phyloP scores from a whole-genome alignment of 2,888 invertebrate species.

The Apodemia zela region DNA sequence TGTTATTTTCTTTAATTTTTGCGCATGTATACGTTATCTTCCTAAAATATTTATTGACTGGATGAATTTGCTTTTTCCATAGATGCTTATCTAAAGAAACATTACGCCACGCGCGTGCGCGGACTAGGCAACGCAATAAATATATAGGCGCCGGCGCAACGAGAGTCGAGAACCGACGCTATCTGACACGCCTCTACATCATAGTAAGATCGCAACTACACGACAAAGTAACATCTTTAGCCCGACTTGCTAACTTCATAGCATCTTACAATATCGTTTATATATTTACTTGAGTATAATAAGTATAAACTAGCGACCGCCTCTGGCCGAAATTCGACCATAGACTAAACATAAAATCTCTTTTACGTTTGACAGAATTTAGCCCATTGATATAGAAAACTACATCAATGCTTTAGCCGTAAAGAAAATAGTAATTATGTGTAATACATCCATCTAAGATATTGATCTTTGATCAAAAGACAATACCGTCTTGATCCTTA shows the following conservation, averaged over 20 bases:
- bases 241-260: conserved; percentile 21
- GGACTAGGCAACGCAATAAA: conserved; percentile 42
- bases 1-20: background rate
- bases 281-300: background rate
- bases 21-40: conserved; percentile 20
- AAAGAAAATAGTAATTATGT: too few relatives aligned
- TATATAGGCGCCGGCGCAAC: conserved; percentile 43
- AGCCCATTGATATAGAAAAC: too few relatives aligned
- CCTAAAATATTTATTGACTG: conserved; percentile 31
- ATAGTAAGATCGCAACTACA: conserved; percentile 15
- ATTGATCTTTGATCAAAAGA: too few relatives aligned
- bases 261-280: background rate
- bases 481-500: too few relatives aligned
- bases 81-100: conserved; percentile 49
- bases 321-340: too few relatives aligned
- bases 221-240: conserved; percentile 16
- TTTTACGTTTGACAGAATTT: too few relatives aligned
- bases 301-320: too few relatives aligned
- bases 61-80: conserved; percentile 40
- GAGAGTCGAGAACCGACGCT: conserved; percentile 32
- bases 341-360: too few relatives aligned
- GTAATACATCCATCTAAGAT: too few relatives aligned
- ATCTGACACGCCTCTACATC: conserved; percentile 39
- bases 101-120: conserved; percentile 47
- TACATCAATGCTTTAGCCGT: too few relatives aligned